A percentile compares a stretch with the other conserved stretches of the same genome.
Evolutionary conservation across 2,888 invertebrate species (phyloP).

Genomic region (Drosophila barbarae): DNA sequence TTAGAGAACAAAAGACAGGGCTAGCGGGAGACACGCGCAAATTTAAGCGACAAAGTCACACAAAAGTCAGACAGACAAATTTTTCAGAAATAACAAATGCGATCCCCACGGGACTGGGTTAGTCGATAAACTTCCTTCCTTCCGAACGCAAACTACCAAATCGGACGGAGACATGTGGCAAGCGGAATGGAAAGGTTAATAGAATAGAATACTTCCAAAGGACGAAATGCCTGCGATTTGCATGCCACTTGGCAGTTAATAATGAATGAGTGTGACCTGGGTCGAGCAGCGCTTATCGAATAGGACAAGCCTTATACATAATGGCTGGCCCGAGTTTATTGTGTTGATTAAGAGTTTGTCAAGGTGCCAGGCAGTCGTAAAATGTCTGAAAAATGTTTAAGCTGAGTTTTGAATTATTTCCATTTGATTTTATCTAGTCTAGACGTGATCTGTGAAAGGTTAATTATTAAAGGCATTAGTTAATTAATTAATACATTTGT

Average conservation of each 20-base stretch:
- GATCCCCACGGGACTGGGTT: conserved; percentile 11
- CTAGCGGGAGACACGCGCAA: conserved; percentile 36
- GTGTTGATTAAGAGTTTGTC: conserved; percentile 8
- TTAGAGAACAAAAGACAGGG: conserved; percentile 27
- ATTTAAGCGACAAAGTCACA: conserved; percentile 62
- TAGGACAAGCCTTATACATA: background rate
- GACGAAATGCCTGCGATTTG: conserved; percentile 44
- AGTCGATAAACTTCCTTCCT: conserved; percentile 25
- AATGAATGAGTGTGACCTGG: conserved; percentile 15
- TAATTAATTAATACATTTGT: background rate
- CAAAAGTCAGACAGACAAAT: conserved; percentile 58
- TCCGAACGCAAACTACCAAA: background rate
- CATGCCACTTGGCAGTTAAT: conserved; percentile 54
- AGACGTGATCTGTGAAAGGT: background rate
- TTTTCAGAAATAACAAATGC: conserved; percentile 61
- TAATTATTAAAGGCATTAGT: background rate
- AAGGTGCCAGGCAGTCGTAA: background rate
- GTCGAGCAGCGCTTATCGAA: conserved; percentile 6
- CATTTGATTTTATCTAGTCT: conserved; percentile 1
- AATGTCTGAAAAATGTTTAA: background rate
- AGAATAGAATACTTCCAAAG: conserved; percentile 23
- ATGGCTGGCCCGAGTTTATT: conserved; percentile 5
- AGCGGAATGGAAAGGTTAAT: conserved; percentile 31
- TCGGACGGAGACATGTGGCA: conserved; percentile 23
- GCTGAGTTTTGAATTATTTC: background rate